phyloP scores from a whole-genome alignment of 1,140 invertebrate genomes.

The Leptinotarsa texana region DNA sequence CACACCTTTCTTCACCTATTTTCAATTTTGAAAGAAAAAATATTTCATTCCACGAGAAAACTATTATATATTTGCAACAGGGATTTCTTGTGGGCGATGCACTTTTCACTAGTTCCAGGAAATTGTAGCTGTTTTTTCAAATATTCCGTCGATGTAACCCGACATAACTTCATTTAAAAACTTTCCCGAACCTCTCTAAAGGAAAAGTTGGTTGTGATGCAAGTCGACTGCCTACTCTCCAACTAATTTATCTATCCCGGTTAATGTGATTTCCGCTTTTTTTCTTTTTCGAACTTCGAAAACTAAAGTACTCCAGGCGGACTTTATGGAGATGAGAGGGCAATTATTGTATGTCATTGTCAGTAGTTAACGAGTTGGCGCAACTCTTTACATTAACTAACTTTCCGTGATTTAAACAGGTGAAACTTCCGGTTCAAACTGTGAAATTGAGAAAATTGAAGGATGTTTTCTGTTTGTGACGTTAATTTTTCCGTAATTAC shows the following conservation, averaged over 20 bases:
- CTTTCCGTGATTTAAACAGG: conserved; percentile 26
- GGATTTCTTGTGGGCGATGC: too few species aligned
- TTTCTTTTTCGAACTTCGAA: conserved; percentile 15
- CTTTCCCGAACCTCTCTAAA: neutral
- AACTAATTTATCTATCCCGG: conserved; percentile 18
- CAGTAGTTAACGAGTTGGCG: conserved; percentile 40
- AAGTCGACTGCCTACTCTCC: conserved; percentile 8
- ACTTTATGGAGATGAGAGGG: conserved; percentile 35
- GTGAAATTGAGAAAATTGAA: conserved; percentile 26
- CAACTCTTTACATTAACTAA: conserved; percentile 28
- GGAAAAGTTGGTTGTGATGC: conserved; percentile 8
- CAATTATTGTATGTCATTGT: conserved; percentile 45
- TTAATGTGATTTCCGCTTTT: conserved; percentile 11
- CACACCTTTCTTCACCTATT: too few species aligned
- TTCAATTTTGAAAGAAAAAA: too few species aligned
- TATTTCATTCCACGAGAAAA: too few species aligned
- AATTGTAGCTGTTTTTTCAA: neutral
- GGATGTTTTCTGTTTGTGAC: neutral
- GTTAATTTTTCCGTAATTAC: too few species aligned
- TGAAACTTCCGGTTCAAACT: conserved; percentile 28
- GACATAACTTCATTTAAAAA: neutral
- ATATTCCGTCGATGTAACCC: neutral
- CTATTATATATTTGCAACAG: too few species aligned
- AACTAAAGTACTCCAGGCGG: neutral
- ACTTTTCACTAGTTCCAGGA: too few species aligned